Base-by-base conservation (phyloP, 2,888 invertebrate species). In the Actias luna region DNA sequence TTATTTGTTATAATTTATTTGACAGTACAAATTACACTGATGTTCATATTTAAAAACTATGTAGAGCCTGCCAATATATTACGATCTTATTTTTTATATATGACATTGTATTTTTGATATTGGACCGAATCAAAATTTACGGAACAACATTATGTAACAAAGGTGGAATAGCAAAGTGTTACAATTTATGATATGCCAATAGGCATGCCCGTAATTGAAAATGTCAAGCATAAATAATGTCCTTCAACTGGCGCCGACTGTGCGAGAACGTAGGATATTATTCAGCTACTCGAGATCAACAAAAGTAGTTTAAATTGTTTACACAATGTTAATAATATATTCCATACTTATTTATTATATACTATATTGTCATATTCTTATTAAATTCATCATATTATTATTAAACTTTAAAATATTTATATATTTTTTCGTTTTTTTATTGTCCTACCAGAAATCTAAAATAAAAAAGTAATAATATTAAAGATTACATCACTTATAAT, bases 181-280 rank as follows among this genome's bases (percentile, higher is more conserved):
- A 25, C 16, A 50, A 12, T 50, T 22, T 50, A 50, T 50, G 46
- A 55, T 27, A 29, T 55, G 27, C 16, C 55, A 55, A 29, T 29
- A n/a, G 55, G 55, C 55, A n/a, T 55, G n/a, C 5, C 29, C 29
- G 29, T 55, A 29, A 55, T 55, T 55, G 55, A 29, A 55, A 55
- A 55, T 29, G 55, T 55, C 55, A 55, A 29, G 55, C 29, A 29
- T 29, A 55, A 29, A 55, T 29, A 29, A 55, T 55, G 55, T 16
- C 29, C 55, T 55, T 29, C 55, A 29, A 16, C 55, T 55, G 29
- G 55, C n/a, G 29, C 29, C 55, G 29, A 55, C 29, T 29, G 16
- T 18, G 29, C 29, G 55, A 5, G n/a, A 16, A 27, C 27, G 25
- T 10, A 16, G 4, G n/a, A 42, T 18, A 42, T 4, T 22, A 46